Evolutionary conservation across 2,888 invertebrate genomes (phyloP).

Genomic region (Aethes cnicana): DNA sequence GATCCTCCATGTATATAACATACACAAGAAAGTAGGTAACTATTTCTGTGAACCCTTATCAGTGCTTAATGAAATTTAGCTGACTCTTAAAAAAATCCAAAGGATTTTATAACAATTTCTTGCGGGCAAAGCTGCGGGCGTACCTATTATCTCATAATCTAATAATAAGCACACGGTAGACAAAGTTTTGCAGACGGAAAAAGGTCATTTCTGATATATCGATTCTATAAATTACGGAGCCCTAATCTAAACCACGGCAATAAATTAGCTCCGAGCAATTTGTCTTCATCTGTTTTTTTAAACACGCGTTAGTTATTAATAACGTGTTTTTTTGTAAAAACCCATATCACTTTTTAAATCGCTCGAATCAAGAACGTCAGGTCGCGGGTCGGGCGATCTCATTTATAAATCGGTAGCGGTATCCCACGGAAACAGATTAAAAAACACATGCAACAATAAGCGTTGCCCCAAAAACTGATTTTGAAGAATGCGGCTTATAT

Average conservation of each 20-base stretch:
- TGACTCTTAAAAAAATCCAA: too few species aligned
- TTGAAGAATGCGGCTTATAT: constrained; percentile 80
- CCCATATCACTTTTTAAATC: constrained; percentile 78
- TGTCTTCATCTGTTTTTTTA: constrained; percentile 73
- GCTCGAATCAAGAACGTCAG: constrained; percentile 70
- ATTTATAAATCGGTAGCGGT: constrained; percentile 81
- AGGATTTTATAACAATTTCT: too few species aligned
- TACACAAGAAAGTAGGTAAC: too few species aligned
- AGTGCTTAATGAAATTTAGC: too few species aligned
- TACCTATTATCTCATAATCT: too few species aligned
- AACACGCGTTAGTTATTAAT: constrained; percentile 75
- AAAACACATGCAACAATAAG: constrained; percentile 73
- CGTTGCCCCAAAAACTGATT: constrained; percentile 73
- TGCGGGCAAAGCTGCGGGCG: too few species aligned
- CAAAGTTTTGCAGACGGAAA: not conserved
- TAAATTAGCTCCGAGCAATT: constrained; percentile 62
- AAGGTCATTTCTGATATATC: constrained; percentile 10
- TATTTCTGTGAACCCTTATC: too few species aligned
- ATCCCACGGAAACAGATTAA: constrained; percentile 82
- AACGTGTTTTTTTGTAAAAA: constrained; percentile 67
- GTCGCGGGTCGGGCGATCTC: constrained; percentile 57
- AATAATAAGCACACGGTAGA: not conserved
- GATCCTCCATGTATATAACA: too few species aligned
- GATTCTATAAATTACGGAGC: constrained; percentile 54
- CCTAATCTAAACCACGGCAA: constrained; percentile 28